These are phyloP conservation scores for Prionace glauca DNA, from an alignment of 2,797 vertebrate genomes.

Conservation along the genomic window DNA sequence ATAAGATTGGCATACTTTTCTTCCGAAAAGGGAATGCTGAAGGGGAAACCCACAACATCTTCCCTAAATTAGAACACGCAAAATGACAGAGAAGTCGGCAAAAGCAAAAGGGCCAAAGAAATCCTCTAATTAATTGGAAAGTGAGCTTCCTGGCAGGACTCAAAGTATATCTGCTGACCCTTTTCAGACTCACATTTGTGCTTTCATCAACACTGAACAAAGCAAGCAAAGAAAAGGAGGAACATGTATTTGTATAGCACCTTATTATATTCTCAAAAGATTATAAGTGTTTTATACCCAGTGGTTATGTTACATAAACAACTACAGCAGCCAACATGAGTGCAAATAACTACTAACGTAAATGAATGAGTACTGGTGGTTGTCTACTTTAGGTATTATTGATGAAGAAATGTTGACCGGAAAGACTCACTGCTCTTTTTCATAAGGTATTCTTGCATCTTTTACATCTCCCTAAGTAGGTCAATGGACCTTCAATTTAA, in stretches of 20 bases:
- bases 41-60: not conserved
- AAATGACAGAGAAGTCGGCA: not conserved
- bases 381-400: not conserved
- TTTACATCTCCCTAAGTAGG: not conserved
- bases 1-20: not conserved
- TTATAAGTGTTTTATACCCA: not conserved
- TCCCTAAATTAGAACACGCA: not conserved
- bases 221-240: not conserved
- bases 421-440: not conserved
- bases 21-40: not conserved
- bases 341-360: not conserved
- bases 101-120: not conserved
- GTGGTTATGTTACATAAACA: not conserved
- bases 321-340: not conserved
- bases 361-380: not conserved
- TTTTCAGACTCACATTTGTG: not conserved
- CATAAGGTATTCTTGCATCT: not conserved
- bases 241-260: not conserved
- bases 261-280: not conserved
- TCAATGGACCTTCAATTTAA: not conserved
- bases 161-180: not conserved
- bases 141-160: not conserved
- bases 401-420: not conserved
- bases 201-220: not conserved
- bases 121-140: not conserved